Conservation (phyloP, 1,140 invertebrate species). For the Papilio aristodemus region DNA sequence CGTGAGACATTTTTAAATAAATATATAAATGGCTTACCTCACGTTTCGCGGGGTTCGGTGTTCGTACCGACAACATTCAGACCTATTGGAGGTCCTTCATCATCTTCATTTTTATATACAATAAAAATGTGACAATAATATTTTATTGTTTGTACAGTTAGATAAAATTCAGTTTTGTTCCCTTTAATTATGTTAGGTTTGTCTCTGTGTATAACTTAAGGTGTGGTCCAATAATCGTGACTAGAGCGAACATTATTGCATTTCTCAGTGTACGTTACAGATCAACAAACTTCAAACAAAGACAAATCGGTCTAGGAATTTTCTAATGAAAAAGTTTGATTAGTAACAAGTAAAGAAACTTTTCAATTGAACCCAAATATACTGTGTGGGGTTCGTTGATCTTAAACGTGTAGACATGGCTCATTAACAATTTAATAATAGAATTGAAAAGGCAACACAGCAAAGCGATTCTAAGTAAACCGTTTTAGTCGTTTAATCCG, state of each 20-base stretch:
- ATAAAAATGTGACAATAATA: too few relatives aligned
- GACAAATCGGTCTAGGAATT: conserved; percentile 2
- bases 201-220: too few relatives aligned
- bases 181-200: too few relatives aligned
- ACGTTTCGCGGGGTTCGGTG: too few relatives aligned
- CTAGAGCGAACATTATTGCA: neutral
- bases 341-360: neutral
- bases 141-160: too few relatives aligned
- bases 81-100: too few relatives aligned
- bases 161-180: too few relatives aligned
- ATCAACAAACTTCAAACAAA: neutral
- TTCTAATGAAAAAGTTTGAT: conserved; percentile 11
- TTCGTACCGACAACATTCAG: too few relatives aligned
- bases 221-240: too few relatives aligned
- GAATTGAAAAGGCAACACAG: conserved; percentile 6
- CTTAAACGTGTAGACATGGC: conserved; percentile 6
- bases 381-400: conserved; percentile 2
- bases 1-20: too few relatives aligned
- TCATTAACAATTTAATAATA: conserved; percentile 27
- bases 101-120: too few relatives aligned
- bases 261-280: neutral
- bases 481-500: conserved; percentile 14
- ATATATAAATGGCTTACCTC: too few relatives aligned
- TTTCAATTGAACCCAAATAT: neutral
- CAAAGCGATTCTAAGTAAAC: conserved; percentile 14